Conservation (phyloP, 2,113 vertebrate species). For the Sturnira hondurensis region DNA sequence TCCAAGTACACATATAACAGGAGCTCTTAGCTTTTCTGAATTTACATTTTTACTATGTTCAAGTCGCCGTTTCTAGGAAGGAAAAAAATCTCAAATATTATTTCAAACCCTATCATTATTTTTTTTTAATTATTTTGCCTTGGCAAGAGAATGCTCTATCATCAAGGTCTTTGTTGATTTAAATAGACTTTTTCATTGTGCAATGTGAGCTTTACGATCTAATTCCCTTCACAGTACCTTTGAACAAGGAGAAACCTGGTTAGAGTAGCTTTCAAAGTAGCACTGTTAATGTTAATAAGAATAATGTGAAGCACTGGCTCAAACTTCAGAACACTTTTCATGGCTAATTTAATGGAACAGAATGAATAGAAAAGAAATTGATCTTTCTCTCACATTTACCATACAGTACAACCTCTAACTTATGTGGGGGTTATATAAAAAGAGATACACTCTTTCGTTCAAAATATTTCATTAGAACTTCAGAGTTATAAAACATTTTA, state of each 20-base stretch:
- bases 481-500: background rate
- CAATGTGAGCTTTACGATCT: background rate
- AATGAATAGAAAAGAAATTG: background rate
- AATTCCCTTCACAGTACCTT: background rate
- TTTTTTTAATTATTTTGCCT: background rate
- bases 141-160: background rate
- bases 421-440: background rate
- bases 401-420: background rate
- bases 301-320: background rate
- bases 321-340: background rate
- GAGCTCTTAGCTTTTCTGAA: constrained; percentile 87
- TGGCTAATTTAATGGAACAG: background rate
- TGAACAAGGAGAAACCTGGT: background rate
- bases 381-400: background rate
- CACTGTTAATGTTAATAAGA: background rate
- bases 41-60: constrained; percentile 93
- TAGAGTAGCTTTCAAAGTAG: background rate
- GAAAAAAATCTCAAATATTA: constrained; percentile 43
- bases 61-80: constrained; percentile 88
- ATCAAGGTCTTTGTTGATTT: background rate
- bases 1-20: constrained; percentile 96
- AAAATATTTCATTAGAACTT: background rate
- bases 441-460: background rate
- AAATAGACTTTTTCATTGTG: background rate
- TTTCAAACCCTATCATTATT: background rate